phyloP scores from a whole-genome alignment of 2,113 vertebrate species.

The Alouatta palliata region DNA sequence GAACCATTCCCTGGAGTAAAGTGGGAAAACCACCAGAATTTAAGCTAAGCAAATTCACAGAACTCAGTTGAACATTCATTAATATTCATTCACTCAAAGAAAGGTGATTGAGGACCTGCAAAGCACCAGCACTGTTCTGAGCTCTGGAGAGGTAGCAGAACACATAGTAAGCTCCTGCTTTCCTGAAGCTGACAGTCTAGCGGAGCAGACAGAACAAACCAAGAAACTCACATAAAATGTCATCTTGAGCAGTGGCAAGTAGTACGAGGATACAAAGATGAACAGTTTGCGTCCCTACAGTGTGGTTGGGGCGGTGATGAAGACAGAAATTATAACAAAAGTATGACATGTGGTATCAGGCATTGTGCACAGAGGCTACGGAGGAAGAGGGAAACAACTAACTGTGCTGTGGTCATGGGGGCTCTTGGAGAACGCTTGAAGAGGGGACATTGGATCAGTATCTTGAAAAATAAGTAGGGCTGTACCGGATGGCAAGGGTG shows the following conservation, averaged over 20 bases:
- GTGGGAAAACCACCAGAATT: neutral
- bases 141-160: neutral
- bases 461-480: neutral
- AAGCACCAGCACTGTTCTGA: neutral
- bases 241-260: neutral
- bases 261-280: neutral
- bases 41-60: neutral
- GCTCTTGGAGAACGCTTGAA: neutral
- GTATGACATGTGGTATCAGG: neutral
- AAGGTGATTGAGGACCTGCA: neutral
- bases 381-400: neutral
- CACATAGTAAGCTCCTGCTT: neutral
- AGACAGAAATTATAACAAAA: neutral
- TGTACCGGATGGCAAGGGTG: neutral
- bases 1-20: neutral
- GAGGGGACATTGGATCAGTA: neutral
- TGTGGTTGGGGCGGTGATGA: neutral
- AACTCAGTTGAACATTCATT: neutral
- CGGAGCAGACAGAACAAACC: neutral
- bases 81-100: neutral
- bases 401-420: neutral
- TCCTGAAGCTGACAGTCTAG: neutral
- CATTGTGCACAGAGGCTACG: neutral
- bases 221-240: neutral
- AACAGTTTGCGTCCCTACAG: neutral